Evolutionary conservation across 2,113 vertebrate genomes (phyloP).

Genomic region (Ageneiosus marmoratus): DNA sequence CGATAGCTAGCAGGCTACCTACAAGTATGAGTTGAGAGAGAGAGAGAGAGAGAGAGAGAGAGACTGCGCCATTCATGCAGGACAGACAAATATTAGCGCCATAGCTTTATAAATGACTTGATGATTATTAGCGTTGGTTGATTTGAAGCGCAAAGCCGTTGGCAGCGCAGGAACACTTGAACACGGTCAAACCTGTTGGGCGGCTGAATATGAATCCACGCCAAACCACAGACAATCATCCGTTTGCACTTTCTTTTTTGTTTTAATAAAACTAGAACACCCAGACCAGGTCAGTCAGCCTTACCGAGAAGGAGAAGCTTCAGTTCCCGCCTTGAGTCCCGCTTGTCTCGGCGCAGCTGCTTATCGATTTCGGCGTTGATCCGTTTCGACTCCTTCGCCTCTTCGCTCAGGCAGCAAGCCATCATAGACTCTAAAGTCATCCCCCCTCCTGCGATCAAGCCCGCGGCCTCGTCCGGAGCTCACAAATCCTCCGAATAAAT

Average conservation of each 20-base stretch:
- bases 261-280: too few species aligned
- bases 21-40: neutral
- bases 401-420: slow-evolving; percentile 98
- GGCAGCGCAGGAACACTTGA: neutral
- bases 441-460: slow-evolving; percentile 72
- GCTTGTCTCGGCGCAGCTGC: slow-evolving; percentile 94
- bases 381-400: slow-evolving; percentile 97
- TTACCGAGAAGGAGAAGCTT: slow-evolving; percentile 92
- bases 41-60: neutral
- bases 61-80: neutral
- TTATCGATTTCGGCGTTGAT: slow-evolving; percentile 98
- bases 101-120: neutral
- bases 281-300: neutral
- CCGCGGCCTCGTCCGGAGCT: slow-evolving; percentile 62
- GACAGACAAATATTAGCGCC: neutral
- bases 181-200: slow-evolving; percentile 37
- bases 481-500: slow-evolving; percentile 22
- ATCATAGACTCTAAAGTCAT: slow-evolving; percentile 97
- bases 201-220: neutral
- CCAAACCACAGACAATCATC: neutral
- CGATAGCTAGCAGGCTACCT: neutral
- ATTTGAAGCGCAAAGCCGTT: slow-evolving; percentile 5
- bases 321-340: slow-evolving; percentile 89
- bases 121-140: neutral
- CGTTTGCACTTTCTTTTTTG: too few species aligned